These are phyloP conservation scores for Mesoclemmys tuberculata DNA, from an alignment of 2,113 vertebrate genomes.

Conservation along the genomic window DNA sequence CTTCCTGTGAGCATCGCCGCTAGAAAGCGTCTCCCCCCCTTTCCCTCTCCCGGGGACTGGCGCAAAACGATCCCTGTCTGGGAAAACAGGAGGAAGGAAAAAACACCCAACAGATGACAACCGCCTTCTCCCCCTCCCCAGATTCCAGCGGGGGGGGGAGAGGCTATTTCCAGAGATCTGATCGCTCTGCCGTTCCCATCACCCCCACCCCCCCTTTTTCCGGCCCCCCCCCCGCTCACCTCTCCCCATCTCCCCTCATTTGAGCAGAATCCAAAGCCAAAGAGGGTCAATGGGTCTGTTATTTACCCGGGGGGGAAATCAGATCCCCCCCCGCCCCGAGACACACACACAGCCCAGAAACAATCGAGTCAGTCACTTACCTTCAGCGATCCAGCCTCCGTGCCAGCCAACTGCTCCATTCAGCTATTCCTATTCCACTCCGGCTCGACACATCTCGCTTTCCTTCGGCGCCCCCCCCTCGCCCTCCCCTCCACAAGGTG, in stretches of 20 bases:
- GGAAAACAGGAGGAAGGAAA: not conserved
- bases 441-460: not conserved
- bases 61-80: not conserved
- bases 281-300: no score
- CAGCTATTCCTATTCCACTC: not conserved
- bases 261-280: not conserved
- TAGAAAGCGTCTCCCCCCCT: constrained; percentile 38
- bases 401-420: not conserved
- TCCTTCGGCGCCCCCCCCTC: constrained; percentile 36
- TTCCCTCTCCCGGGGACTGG: constrained; percentile 40
- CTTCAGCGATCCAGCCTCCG: not conserved
- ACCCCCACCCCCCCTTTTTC: no score
- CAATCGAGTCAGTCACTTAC: not conserved
- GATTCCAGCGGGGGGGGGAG: not conserved
- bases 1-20: constrained; percentile 48
- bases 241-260: not conserved
- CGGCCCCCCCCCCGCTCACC: no score
- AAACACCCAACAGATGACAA: not conserved
- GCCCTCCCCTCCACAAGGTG: not conserved
- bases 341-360: not conserved
- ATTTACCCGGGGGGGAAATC: not conserved
- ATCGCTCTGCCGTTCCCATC: not conserved
- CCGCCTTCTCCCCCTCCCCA: not conserved
- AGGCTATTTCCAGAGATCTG: no score
- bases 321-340: not conserved